phyloP scores from a whole-genome alignment of 2,113 vertebrate genomes.

The Corythornis madagascariensis region DNA sequence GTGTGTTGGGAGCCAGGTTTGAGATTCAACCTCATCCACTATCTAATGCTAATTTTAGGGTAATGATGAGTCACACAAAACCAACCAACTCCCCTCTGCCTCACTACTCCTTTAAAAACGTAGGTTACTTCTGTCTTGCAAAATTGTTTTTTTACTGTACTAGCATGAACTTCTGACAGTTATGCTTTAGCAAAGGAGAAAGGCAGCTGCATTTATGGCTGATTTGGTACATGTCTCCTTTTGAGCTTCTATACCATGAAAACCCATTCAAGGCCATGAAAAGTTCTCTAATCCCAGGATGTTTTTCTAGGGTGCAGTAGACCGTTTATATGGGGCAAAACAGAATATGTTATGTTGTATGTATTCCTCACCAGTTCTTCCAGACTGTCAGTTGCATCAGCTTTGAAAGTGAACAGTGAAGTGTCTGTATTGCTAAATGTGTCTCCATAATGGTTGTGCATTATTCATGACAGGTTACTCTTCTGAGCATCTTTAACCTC shows the following conservation, averaged over 20 bases:
- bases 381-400: not conserved
- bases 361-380: not conserved
- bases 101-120: not conserved
- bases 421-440: not conserved
- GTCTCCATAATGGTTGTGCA: not conserved
- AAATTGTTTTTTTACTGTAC: not conserved
- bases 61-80: not conserved
- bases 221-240: not conserved
- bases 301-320: not conserved
- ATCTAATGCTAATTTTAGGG: not conserved
- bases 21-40: not conserved
- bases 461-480: not conserved
- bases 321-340: not conserved
- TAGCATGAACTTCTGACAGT: not conserved
- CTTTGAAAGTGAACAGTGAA: not conserved
- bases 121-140: not conserved
- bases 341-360: not conserved
- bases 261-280: slow-evolving; percentile 1
- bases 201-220: not conserved
- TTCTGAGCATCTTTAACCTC: not conserved
- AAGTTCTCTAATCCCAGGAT: not conserved
- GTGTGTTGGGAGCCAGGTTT: not conserved
- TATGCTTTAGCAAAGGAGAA: not conserved
- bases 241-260: not conserved
- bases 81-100: not conserved